Base-by-base conservation (phyloP, 2,797 vertebrate genomes). In the Gymnoscopelus braueri region DNA sequence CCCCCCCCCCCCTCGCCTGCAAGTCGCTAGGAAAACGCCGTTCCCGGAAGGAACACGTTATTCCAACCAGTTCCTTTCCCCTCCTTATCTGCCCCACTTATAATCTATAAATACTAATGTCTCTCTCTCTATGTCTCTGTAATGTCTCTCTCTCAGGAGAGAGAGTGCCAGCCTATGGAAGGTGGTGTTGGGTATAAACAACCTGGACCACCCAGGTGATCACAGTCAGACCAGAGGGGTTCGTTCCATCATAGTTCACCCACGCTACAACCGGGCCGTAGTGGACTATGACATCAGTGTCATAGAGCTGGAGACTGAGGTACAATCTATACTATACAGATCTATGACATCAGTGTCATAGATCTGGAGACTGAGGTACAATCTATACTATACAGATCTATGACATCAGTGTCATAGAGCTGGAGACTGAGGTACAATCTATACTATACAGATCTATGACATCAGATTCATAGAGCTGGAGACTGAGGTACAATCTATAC, bases 271-370 rank as follows among this genome's bases (percentile, higher is more conserved):
- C 86, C 93, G 95, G 0, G 96, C 95, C 0, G 96, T 98, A 1
- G 96, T 98, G 0, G 97, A 98, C 87, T 98, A 98, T 0, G 97
- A 99, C 88, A 98, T 99, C 92, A 98, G 97, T 63, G 91, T 98
- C 1, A 93, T 99, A 65, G 93, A 98, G 87, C 92, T 99, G 15
- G 93, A 94, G 0, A 72, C 92, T 0, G 95, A 94, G 54, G 87
- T 96, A 19, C 19, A 19, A 19, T 19, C 19, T 19, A 19, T 19
- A 19, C 19, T 19, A 19, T 19, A 19, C 19, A 19, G 19, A 1
- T 19, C 19, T 29, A 29, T 29, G 26, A 29, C 26, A 29, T 29
- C 26, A 26, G 75, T 80, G 65, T 48, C 3, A 29, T 32, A 24
- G 2, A 55, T 7, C 1, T 2, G 24, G 53, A 55, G 15, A 55